phyloP scores from a whole-genome alignment of 1,140 invertebrate genomes.

The Schlechtendalia chinensis region DNA sequence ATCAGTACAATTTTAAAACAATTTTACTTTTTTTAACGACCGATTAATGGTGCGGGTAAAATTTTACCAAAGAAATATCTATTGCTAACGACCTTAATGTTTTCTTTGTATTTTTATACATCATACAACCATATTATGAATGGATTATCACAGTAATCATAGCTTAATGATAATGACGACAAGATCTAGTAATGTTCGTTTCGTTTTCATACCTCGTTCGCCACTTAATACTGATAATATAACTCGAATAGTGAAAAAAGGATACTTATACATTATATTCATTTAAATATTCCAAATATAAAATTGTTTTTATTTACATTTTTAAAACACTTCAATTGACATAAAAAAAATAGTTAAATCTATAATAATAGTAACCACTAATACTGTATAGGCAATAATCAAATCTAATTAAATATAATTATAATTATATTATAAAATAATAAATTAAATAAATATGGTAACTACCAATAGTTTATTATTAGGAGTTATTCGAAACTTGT shows the following conservation, averaged over 20 bases:
- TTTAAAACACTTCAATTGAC: neutral
- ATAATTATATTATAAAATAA: too few species aligned
- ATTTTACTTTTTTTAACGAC: neutral
- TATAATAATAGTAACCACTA: neutral
- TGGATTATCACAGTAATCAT: neutral
- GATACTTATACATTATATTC: neutral
- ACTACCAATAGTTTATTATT: too few species aligned
- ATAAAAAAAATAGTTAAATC: neutral
- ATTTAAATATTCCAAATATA: neutral
- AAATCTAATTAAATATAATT: too few species aligned
- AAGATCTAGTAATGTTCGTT: neutral
- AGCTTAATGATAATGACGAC: neutral
- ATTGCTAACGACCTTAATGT: conserved; percentile 7
- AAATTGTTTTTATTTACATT: neutral
- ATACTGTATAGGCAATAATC: too few species aligned
- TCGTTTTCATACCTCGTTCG: neutral
- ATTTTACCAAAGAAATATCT: neutral
- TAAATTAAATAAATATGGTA: too few species aligned
- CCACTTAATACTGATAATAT: neutral
- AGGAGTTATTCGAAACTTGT: too few species aligned
- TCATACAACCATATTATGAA: neutral
- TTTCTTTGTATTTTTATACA: neutral
- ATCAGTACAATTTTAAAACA: neutral
- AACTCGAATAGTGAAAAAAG: neutral
- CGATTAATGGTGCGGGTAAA: neutral